Evolutionary conservation across 2,113 vertebrate species (phyloP).

Genomic region (Corythoichthys intestinalis): DNA sequence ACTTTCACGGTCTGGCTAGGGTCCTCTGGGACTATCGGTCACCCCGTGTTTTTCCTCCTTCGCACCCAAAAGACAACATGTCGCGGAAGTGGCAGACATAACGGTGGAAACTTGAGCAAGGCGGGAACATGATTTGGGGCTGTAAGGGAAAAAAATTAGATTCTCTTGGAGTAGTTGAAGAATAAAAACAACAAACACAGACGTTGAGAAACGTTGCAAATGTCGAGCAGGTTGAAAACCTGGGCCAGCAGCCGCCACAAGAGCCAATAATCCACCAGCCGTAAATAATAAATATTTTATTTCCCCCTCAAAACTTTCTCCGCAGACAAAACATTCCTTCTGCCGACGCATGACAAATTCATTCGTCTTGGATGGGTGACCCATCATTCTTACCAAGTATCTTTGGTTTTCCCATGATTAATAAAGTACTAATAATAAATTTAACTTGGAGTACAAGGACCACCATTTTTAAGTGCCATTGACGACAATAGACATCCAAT

Average conservation of each 20-base stretch:
- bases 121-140: neutral
- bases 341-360: neutral
- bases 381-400: too few relatives aligned
- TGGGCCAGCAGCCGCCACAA: neutral
- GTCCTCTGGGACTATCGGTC: conserved; percentile 68
- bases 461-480: too few relatives aligned
- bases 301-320: neutral
- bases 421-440: too few relatives aligned
- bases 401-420: too few relatives aligned
- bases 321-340: neutral
- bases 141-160: neutral
- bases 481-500: too few relatives aligned
- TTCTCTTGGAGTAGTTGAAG: too few relatives aligned
- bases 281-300: conserved; percentile 1
- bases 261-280: neutral
- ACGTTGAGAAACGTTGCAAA: neutral
- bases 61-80: conserved; percentile 64
- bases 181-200: neutral
- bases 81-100: conserved; percentile 27
- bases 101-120: neutral
- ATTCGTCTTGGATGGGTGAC: neutral
- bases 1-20: conserved; percentile 72
- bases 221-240: neutral
- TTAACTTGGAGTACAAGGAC: too few relatives aligned
- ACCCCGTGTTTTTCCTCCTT: conserved; percentile 54